phyloP scores from a whole-genome alignment of 2,113 vertebrate species.

The Gymnobelideus leadbeateri region DNA sequence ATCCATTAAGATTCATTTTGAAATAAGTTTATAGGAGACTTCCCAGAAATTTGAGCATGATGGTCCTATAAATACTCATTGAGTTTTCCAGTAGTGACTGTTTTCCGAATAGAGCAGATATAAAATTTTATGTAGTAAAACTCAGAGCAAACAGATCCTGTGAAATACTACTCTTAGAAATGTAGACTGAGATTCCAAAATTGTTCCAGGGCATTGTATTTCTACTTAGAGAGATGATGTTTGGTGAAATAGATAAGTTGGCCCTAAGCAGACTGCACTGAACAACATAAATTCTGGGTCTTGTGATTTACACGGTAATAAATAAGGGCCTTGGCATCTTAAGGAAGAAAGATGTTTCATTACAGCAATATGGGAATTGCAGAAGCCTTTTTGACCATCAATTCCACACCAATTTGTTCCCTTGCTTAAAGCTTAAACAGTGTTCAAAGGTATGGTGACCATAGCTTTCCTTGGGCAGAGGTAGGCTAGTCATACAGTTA shows the following conservation, averaged over 20 bases:
- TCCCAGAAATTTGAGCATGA: conserved; percentile 13
- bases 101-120: background rate
- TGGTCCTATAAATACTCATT: background rate
- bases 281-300: conserved; percentile 49
- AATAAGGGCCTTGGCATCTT: conserved; percentile 56
- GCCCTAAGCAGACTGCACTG: conserved; percentile 42
- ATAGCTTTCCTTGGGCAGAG: background rate
- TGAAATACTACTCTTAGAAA: background rate
- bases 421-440: conserved; percentile 21
- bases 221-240: conserved; percentile 51
- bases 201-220: conserved; percentile 20
- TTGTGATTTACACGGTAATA: conserved; percentile 65
- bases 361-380: conserved; percentile 52
- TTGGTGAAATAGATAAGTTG: conserved; percentile 49
- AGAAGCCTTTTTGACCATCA: conserved; percentile 45
- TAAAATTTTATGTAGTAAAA: background rate
- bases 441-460: conserved; percentile 27
- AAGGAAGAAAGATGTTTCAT: conserved; percentile 61
- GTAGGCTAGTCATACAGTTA: background rate
- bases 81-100: background rate
- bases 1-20: background rate
- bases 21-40: background rate
- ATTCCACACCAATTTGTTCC: conserved; percentile 37
- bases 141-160: conserved; percentile 5
- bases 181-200: conserved; percentile 1